phyloP scores from a whole-genome alignment of 2,113 vertebrate species.

The Cardinalis cardinalis region DNA sequence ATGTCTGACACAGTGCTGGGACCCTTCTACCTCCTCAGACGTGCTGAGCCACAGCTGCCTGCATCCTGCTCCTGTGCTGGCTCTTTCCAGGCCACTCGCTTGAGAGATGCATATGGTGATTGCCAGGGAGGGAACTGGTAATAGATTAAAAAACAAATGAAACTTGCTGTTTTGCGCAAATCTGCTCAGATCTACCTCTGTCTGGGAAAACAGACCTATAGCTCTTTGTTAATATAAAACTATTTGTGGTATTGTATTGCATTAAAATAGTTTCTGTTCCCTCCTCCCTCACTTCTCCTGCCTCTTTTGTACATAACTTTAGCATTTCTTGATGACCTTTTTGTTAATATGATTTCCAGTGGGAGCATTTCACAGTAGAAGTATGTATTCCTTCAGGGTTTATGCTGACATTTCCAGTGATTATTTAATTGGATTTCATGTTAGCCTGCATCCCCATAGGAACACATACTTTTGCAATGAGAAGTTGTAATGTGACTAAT shows the following conservation, averaged over 20 bases:
- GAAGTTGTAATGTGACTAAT: constrained; percentile 64
- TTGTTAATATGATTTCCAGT: constrained; percentile 49
- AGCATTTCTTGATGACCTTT: constrained; percentile 63
- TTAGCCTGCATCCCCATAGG: constrained; percentile 39
- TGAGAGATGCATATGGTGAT: neutral
- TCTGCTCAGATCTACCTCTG: neutral
- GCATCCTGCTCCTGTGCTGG: accelerated
- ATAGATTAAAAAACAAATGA: neutral
- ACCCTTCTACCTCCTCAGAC: neutral
- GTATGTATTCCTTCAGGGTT: constrained; percentile 57
- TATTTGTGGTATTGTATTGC: constrained; percentile 19
- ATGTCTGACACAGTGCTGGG: neutral
- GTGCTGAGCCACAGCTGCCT: neutral
- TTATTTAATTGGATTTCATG: constrained; percentile 68
- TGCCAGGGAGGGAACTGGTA: neutral
- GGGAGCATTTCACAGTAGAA: constrained; percentile 62
- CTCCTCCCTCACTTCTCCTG: neutral
- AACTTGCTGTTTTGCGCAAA: neutral
- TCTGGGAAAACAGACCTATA: neutral
- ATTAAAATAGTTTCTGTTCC: constrained; percentile 34
- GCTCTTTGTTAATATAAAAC: neutral
- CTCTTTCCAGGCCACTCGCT: neutral
- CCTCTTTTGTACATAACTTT: neutral
- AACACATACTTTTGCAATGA: constrained; percentile 61
- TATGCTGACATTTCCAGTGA: constrained; percentile 61